Percentiles rank a stretch among this genome's conserved stretches.
Evolutionary conservation across 1,140 invertebrate species (phyloP).

Genomic region (Trinorchestia longiramus): DNA sequence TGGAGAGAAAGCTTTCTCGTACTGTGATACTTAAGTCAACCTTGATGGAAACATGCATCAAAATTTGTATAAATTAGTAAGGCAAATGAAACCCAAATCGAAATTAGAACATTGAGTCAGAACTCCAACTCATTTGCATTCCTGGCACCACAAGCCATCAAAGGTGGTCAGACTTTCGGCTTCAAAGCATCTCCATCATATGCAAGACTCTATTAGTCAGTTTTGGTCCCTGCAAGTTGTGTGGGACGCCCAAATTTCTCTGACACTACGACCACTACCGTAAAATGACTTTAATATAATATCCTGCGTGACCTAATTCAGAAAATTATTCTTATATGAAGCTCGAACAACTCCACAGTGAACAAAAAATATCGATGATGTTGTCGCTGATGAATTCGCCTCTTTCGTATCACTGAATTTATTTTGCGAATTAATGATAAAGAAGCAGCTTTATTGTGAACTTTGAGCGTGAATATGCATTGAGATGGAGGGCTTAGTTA

Average conservation of each 20-base stretch:
- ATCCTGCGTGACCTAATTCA: no score
- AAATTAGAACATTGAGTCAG: not conserved
- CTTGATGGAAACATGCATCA: no score
- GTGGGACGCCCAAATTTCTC: not conserved
- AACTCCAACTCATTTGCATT: not conserved
- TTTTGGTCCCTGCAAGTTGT: not conserved
- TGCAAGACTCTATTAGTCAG: not conserved
- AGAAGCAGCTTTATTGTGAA: not conserved
- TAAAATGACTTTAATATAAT: not conserved
- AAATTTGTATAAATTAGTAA: no score
- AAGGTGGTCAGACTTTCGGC: not conserved
- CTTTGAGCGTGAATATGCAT: not conserved
- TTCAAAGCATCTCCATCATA: not conserved
- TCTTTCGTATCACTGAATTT: not conserved
- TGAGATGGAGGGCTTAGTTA: not conserved
- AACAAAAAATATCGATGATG: not conserved
- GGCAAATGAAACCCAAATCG: not conserved
- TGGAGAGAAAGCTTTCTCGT: no score
- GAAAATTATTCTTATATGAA: not conserved
- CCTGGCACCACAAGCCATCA: not conserved
- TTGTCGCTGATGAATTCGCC: not conserved
- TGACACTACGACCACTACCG: not conserved
- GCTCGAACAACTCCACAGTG: not conserved
- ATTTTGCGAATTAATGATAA: not conserved
- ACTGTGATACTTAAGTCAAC: no score